Conservation (phyloP, 1,140 invertebrate species). For the Calycopis cecrops region DNA sequence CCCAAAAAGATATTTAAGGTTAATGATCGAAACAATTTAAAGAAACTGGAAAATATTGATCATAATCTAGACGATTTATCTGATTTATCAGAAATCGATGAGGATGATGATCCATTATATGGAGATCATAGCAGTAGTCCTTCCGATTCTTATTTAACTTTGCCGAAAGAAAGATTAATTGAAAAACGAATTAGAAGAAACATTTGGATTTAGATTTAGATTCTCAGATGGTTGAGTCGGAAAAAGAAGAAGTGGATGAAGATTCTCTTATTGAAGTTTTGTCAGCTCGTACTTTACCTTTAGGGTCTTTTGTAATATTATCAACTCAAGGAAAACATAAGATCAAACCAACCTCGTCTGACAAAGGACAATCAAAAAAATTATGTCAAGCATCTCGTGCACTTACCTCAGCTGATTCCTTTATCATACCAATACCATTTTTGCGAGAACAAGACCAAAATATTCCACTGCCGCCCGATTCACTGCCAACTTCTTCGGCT, state of each 20-base stretch:
- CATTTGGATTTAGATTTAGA: slow-evolving; percentile 15
- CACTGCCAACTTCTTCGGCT: background rate
- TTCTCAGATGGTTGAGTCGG: background rate
- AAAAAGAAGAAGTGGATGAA: slow-evolving; percentile 6
- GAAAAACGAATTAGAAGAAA: slow-evolving; percentile 24
- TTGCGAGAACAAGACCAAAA: too few species aligned
- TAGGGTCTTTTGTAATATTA: too few species aligned
- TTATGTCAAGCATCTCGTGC: background rate
- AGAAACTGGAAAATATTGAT: background rate
- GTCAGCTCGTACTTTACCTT: too few species aligned
- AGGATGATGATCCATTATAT: slow-evolving; percentile 22
- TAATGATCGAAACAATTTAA: background rate
- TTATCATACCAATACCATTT: background rate
- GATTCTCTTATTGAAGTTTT: background rate
- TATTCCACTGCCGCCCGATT: background rate
- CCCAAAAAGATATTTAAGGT: background rate
- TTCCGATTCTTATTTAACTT: slow-evolving; percentile 14
- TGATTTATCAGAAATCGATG: slow-evolving; percentile 23
- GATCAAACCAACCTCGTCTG: too few species aligned
- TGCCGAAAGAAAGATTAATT: slow-evolving; percentile 18
- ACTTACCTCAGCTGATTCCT: background rate
- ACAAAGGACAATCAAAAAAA: too few species aligned
- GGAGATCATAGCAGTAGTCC: slow-evolving; percentile 16
- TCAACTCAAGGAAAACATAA: too few species aligned
- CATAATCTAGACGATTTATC: slow-evolving; percentile 15